These are phyloP conservation scores for Psilopsiagon aurifrons DNA, from an alignment of 2,113 vertebrate species.

Conservation along the genomic window DNA sequence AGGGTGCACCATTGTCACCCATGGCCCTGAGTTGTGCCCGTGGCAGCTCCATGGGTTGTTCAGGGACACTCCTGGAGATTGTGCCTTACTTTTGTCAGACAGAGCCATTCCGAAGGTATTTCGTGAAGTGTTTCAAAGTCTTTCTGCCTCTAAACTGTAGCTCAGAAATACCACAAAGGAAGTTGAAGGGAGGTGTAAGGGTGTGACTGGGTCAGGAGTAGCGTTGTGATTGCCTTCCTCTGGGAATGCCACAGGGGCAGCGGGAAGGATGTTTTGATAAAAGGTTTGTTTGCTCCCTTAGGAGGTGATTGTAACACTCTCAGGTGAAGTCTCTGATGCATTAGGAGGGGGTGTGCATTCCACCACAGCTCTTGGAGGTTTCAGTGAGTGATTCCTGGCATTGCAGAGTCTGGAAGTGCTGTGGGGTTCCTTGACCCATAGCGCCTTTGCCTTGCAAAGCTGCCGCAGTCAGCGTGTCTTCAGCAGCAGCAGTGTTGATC, in stretches of 20 bases:
- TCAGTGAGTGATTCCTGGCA: neutral
- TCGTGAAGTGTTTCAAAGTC: neutral
- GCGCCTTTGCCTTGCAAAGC: neutral
- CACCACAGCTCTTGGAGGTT: neutral
- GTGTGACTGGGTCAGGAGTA: neutral
- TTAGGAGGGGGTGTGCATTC: neutral
- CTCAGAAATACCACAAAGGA: neutral
- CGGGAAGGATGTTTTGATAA: neutral
- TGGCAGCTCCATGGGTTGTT: neutral
- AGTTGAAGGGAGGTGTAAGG: neutral
- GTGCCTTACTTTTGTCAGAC: neutral
- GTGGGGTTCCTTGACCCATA: fast-evolving
- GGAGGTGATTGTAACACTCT: neutral
- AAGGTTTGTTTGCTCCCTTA: neutral
- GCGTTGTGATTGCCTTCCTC: neutral
- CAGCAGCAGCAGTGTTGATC: neutral
- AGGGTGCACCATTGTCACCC: neutral
- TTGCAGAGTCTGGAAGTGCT: neutral
- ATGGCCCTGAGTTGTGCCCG: neutral
- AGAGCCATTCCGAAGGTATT: neutral
- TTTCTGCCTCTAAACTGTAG: neutral
- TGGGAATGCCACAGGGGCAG: neutral
- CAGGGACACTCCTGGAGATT: neutral
- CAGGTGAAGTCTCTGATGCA: neutral
- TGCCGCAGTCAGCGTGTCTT: fast-evolving